Percentiles rank a stretch among this genome's conserved stretches.
phyloP scores from a whole-genome alignment of 23 tunicate species.

The Botrylloides violaceus region DNA sequence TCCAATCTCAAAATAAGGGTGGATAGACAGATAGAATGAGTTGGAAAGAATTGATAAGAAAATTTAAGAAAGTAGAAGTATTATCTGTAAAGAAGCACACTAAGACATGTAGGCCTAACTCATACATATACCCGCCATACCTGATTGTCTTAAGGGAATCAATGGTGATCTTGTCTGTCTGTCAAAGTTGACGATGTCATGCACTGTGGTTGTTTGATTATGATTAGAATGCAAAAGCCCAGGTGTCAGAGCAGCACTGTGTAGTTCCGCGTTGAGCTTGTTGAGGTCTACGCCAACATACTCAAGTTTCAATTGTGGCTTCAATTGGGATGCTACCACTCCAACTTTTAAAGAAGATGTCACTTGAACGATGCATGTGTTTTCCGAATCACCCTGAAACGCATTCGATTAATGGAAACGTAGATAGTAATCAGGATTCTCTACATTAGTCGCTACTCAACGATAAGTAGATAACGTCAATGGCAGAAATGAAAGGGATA shows the following conservation, averaged over 20 bases:
- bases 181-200: neutral
- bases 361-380: conserved; percentile 73
- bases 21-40: too few species aligned
- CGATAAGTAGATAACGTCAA: too few species aligned
- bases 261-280: conserved; percentile 53
- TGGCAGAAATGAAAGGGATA: too few species aligned
- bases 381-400: conserved; percentile 41
- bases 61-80: too few species aligned
- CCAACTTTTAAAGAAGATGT: conserved; percentile 48
- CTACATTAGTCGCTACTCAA: too few species aligned
- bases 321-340: conserved; percentile 25
- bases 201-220: neutral
- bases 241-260: conserved; percentile 74
- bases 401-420: too few species aligned
- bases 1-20: too few species aligned
- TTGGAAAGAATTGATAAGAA: too few species aligned
- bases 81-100: too few species aligned
- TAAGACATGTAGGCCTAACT: too few species aligned
- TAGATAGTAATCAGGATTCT: too few species aligned
- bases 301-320: conserved; percentile 20
- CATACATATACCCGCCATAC: neutral
- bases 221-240: conserved; percentile 46
- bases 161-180: neutral
- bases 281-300: conserved; percentile 29
- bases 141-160: conserved; percentile 7